Evolutionary conservation across 2,888 invertebrate species (phyloP).

Genomic region (Xanthorhoe designata): DNA sequence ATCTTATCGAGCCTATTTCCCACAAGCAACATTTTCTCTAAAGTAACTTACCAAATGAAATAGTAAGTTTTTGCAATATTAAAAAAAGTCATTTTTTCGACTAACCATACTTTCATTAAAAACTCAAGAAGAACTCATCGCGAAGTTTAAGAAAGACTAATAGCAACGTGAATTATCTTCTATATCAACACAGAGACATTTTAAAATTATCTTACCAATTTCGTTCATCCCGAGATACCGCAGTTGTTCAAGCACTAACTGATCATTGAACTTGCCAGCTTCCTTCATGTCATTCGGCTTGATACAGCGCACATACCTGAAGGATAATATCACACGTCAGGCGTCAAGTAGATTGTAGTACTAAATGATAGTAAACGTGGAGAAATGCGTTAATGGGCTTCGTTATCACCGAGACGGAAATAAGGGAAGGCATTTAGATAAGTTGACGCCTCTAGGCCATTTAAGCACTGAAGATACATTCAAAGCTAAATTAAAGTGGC

Average conservation of each 20-base stretch:
- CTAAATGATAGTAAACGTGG: conserved; percentile 4
- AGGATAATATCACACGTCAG: conserved; percentile 7
- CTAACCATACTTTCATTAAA: too few relatives aligned
- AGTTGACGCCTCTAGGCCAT: conserved; percentile 5
- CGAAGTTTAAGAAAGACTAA: too few relatives aligned
- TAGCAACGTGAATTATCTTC: background rate
- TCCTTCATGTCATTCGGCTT: conserved; percentile 95
- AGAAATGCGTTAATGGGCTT: conserved; percentile 12
- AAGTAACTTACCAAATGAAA: too few relatives aligned
- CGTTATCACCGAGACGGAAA: conserved; percentile 8
- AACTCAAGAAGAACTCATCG: too few relatives aligned
- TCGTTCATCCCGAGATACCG: conserved; percentile 97
- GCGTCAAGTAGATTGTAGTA: conserved; percentile 3
- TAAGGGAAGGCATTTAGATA: conserved; percentile 22
- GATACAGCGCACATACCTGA: conserved; percentile 95
- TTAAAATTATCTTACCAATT: conserved; percentile 72
- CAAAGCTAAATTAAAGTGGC: too few relatives aligned
- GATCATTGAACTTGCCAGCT: conserved; percentile 91
- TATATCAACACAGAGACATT: background rate
- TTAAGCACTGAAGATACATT: too few relatives aligned
- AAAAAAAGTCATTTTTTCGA: too few relatives aligned
- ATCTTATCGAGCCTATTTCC: too few relatives aligned
- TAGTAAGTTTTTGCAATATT: too few relatives aligned
- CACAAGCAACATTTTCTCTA: too few relatives aligned
- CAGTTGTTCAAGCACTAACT: conserved; percentile 93